Conservation (phyloP, 2,113 vertebrate species). For the Calidris pygmaea region DNA sequence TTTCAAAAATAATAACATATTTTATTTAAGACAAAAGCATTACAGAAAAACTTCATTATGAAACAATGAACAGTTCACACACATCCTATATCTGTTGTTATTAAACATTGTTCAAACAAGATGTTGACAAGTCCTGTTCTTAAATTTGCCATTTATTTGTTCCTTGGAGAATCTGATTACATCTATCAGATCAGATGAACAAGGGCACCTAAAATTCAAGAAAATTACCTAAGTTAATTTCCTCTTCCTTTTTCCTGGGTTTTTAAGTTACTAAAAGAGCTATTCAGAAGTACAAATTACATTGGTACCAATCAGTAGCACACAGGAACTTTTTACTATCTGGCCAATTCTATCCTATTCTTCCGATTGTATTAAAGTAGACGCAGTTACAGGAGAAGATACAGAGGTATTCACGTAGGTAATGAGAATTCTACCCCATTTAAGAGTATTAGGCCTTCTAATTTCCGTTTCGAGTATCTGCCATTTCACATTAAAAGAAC, state of each 20-base stretch:
- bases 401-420: neutral
- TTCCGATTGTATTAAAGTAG: neutral
- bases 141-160: neutral
- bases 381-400: neutral
- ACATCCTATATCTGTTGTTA: neutral
- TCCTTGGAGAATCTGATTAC: neutral
- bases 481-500: neutral
- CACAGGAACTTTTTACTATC: neutral
- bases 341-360: neutral
- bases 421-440: neutral
- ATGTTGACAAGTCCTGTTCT: neutral
- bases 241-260: neutral
- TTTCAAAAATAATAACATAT: neutral
- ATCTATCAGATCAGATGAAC: neutral
- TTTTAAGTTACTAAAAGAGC: neutral
- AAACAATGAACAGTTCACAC: neutral
- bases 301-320: neutral
- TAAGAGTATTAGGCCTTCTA: neutral
- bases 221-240: neutral
- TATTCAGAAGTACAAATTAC: neutral
- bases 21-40: neutral
- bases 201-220: neutral
- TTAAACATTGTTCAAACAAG: neutral
- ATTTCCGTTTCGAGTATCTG: neutral
- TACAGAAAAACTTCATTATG: neutral